phyloP scores from a whole-genome alignment of 2,113 vertebrate genomes.

The Sterrhoptilus dennistouni region DNA sequence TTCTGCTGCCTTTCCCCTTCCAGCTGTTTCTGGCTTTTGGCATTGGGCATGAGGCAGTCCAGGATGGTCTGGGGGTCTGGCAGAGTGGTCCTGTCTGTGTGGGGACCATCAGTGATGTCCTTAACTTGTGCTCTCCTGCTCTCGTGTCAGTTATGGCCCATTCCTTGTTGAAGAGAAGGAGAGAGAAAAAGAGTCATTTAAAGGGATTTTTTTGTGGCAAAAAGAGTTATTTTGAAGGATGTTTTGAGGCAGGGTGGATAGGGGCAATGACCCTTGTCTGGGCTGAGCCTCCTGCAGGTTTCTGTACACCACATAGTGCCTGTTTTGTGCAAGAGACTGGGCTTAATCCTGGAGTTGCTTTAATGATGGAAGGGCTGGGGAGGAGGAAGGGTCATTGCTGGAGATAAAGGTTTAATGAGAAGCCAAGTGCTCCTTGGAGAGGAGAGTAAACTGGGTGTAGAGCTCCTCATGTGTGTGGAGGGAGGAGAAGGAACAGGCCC shows the following conservation, averaged over 20 bases:
- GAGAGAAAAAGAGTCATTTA: background rate
- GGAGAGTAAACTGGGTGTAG: background rate
- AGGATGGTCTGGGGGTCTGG: background rate
- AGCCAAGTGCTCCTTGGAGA: background rate
- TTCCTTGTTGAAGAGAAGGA: background rate
- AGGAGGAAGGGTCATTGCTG: background rate
- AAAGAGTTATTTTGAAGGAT: background rate
- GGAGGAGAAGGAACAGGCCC: background rate
- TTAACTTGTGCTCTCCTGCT: background rate
- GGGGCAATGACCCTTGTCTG: background rate
- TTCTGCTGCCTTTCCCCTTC: background rate
- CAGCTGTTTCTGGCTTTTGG: background rate
- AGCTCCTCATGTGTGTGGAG: background rate
- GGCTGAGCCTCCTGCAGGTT: background rate
- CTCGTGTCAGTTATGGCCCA: background rate
- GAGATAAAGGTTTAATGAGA: background rate
- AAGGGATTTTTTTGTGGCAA: background rate
- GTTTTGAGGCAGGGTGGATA: background rate
- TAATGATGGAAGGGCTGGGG: background rate
- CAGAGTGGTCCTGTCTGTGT: background rate
- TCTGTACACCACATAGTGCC: fast-evolving
- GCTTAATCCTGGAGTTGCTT: background rate
- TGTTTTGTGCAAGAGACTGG: background rate
- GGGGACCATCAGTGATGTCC: background rate
- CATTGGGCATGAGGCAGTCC: background rate